phyloP scores from a whole-genome alignment of 2,113 vertebrate genomes.

The Mastomys natalensis region DNA sequence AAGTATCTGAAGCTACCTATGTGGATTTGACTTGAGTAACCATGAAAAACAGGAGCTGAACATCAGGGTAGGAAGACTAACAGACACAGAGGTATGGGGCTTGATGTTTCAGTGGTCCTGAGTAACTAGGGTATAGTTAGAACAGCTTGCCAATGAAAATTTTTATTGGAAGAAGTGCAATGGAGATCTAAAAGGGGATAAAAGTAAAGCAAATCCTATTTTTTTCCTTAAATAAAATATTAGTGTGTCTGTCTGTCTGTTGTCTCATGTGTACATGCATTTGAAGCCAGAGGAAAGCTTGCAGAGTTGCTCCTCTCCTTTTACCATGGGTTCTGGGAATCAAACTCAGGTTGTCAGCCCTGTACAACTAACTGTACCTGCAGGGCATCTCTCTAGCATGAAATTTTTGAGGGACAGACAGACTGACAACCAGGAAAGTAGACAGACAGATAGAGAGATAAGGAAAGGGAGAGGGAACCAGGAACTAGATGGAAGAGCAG shows the following conservation, averaged over 20 bases:
- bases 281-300: neutral
- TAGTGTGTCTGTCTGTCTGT: neutral
- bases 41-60: neutral
- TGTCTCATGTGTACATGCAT: neutral
- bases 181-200: neutral
- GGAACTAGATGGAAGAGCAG: neutral
- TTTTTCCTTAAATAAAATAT: neutral
- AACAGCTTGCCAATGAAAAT: neutral
- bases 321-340: neutral
- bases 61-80: neutral
- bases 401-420: neutral
- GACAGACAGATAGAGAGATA: neutral
- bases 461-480: no score
- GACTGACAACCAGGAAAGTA: rapidly evolving
- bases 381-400: neutral
- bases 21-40: neutral
- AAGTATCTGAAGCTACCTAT: neutral
- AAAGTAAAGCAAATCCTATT: neutral
- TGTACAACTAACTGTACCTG: neutral
- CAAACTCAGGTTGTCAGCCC: neutral
- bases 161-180: neutral
- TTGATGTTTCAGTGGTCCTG: neutral
- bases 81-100: neutral
- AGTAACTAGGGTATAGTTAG: neutral
- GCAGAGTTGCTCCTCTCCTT: neutral